Evolutionary conservation across 1,140 invertebrate species (phyloP), one percentile per base, ranked within the genome.

Genomic region (Geopemphigus sp.): DNA sequence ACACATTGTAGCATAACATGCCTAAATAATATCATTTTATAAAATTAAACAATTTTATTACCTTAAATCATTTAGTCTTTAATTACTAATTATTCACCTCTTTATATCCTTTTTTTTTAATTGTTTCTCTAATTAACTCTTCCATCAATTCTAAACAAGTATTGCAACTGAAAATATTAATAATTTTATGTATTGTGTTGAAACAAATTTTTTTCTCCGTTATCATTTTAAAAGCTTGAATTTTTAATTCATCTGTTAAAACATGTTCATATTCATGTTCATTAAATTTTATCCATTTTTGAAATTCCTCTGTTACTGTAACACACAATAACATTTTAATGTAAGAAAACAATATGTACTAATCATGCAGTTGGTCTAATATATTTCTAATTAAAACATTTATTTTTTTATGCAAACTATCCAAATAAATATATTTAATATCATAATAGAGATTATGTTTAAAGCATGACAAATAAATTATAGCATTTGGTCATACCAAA

Each of bases 1-100:
- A 47, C 89, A 85, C 74, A 88, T 85, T n/a, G 88, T 88, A 84
- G 89, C 88, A 80, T 90, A 89, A 80, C 90, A 90, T 54, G 90
- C 91, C 86, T 89, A 39, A 22, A 50, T 22, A 76, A 39, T 22
- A 54, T 45, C n/a, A 61, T 26, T 61, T 14, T 17, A 8, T 1
- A 45, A 68, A 22, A 15, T 70, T 70, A 22, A 53, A 56, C 59
- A 10, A 12, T 56, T 19, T 1, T 39, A 22, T 22, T 0, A 6
- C 3, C 15, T 14, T 32, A 2, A 6, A 6, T n/a, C 22, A 17
- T 5, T 45, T 39, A 17, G 57, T 59, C 3, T 22, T 74, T 22
- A 54, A 54, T 39, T 22, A 24, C 22, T 6, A 3, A 78, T n/a
- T 19, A 56, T 4, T 22, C 29, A n/a, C 74, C 24, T 57, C 56